Base-by-base conservation (phyloP, 2,113 vertebrate genomes). In the Trematocara marginatum region DNA sequence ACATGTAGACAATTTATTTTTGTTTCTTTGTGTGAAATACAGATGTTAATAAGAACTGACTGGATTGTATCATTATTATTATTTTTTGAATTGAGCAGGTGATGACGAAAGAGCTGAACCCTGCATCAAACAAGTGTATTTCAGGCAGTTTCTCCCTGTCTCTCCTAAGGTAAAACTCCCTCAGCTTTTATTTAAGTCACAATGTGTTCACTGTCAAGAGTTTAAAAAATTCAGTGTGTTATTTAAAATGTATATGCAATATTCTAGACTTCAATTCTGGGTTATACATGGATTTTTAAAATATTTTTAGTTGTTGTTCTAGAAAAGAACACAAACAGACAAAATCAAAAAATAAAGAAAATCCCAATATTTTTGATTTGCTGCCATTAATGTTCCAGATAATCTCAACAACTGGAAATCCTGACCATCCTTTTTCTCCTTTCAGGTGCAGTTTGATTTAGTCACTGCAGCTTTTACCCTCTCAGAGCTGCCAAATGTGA, bases 101-200 rank as follows among this genome's bases (percentile, higher is more conserved):
- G 96, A 95, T 7, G 94, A 93, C 4, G 96, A 96, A 20, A 71
- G 57, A 10, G 93, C 90, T 16, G 49, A 96, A n/a, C 92, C 95
- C 29, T 88, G 89, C 83, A 90, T 98, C 88, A 95, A 96, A 69
- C 96, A 97, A 0, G 97, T 98, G 26, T 97, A 97, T 95, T 97
- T 97, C 92, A 95, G 97, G 56, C 97, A 97, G 90, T 98, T 97
- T 93, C 96, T 98, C 34, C 97, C 97, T 0, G 96, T 98, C 6
- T 97, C 97, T 59, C 97, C 97, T 2, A 97, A 97, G 96, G 97
- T 97, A 95, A 93, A 56, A 47, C 10, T 2, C 7, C 3, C 8
- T 40, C 34, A 76, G 3, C 10, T 35, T 49, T 64, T 54, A n/a
- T 66, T 81, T 31, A 47, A 47, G 6, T 35, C 49, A 23, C 29